Conservation (phyloP, 2,113 vertebrate genomes). For the Psilopsiagon aymara region DNA sequence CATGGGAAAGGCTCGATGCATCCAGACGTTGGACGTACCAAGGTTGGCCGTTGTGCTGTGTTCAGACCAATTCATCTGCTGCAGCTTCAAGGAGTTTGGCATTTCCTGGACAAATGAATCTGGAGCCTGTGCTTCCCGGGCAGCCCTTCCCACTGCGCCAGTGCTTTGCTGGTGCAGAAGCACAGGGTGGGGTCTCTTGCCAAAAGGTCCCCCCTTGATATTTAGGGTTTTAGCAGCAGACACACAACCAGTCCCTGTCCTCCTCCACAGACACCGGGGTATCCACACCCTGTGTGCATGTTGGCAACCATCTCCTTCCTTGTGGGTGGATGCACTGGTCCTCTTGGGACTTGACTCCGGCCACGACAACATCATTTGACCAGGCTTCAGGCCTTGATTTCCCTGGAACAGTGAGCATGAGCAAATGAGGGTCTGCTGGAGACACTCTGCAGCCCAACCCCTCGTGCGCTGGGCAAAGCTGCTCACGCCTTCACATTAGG, state of each 20-base stretch:
- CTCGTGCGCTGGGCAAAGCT: neutral
- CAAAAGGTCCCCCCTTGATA: neutral
- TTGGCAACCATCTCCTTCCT: neutral
- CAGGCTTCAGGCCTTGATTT: neutral
- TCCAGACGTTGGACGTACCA: accelerated
- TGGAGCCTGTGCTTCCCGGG: neutral
- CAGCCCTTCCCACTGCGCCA: neutral
- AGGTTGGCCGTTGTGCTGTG: neutral
- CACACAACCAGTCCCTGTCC: neutral
- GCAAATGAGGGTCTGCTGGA: neutral
- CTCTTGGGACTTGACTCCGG: neutral
- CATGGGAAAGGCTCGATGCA: neutral
- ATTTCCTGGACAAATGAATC: neutral
- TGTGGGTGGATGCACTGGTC: accelerated
- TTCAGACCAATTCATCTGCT: neutral
- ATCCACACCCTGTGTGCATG: neutral
- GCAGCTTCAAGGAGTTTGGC: neutral
- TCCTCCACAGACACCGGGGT: neutral
- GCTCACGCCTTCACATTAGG: neutral
- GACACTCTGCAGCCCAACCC: neutral
- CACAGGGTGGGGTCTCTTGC: neutral
- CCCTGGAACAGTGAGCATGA: neutral
- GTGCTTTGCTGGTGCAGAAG: neutral
- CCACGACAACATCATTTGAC: neutral
- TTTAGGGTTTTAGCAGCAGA: neutral